These are phyloP conservation scores for Paramuricea clavata DNA, from an alignment of 92 coral and sea anemone species.

Conservation along the genomic window DNA sequence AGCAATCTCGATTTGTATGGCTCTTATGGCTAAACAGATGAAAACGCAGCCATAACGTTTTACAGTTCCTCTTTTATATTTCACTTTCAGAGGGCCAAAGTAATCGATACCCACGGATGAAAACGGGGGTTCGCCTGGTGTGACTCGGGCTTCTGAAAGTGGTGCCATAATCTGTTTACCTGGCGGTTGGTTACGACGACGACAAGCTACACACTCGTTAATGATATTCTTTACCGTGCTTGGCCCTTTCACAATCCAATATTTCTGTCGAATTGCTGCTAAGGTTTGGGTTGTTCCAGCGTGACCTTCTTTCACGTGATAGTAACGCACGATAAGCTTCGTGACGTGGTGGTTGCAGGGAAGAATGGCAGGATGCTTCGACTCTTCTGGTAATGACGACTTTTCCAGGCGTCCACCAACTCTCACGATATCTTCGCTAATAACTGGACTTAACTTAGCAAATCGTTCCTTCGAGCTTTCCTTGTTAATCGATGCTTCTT, in stretches of 20 bases:
- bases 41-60: constrained; percentile 74
- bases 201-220: constrained; percentile 53
- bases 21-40: constrained; percentile 41
- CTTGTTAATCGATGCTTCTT: not conserved
- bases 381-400: constrained; percentile 7
- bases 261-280: constrained; percentile 58
- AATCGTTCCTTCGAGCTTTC: not conserved
- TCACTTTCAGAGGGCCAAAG: constrained; percentile 49
- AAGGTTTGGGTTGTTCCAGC: constrained; percentile 50
- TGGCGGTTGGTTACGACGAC: constrained; percentile 53
- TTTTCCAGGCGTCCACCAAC: not conserved
- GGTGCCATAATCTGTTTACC: constrained; percentile 60
- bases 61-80: constrained; percentile 35
- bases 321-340: constrained; percentile 41
- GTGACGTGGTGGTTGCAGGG: constrained; percentile 12
- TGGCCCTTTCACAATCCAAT: constrained; percentile 64
- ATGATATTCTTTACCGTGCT: constrained; percentile 52
- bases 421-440: not conserved
- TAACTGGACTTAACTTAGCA: not conserved
- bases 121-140: constrained; percentile 53
- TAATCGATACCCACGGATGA: constrained; percentile 48
- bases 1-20: constrained; percentile 61
- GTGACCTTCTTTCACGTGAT: constrained; percentile 60
- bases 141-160: constrained; percentile 61
- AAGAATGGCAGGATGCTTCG: constrained; percentile 10